Conservation (phyloP, 2,113 vertebrate species). For the Urocolius indicus region DNA sequence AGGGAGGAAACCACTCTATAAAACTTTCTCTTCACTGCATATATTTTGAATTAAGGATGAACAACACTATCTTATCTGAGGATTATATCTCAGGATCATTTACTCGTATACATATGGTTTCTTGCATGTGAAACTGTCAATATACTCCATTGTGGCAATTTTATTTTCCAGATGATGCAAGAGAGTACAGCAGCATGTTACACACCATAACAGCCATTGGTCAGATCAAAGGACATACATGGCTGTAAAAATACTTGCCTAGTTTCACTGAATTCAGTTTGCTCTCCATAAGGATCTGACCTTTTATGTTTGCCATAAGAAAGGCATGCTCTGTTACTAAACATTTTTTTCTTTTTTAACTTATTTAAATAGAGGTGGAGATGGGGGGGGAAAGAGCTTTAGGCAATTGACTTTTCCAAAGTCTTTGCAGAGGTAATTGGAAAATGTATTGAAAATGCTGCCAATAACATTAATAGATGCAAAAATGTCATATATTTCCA, state of each 20-base stretch:
- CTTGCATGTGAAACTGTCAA: background rate
- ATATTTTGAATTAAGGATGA: background rate
- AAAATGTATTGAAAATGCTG: conserved; percentile 62
- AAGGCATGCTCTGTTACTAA: background rate
- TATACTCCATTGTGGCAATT: background rate
- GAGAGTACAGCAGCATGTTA: background rate
- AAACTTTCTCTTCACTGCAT: background rate
- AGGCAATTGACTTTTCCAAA: conserved; percentile 41
- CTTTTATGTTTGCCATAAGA: background rate
- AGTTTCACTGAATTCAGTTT: background rate
- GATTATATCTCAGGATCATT: background rate
- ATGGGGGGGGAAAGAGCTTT: background rate
- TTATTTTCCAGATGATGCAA: background rate
- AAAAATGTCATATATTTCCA: conserved; percentile 38
- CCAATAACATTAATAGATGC: conserved; percentile 59
- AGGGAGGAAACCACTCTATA: background rate
- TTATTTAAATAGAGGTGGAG: conserved; percentile 7
- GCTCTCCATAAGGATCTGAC: background rate
- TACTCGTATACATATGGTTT: background rate
- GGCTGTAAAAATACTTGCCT: background rate
- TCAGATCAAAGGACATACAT: background rate
- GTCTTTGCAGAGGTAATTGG: conserved; percentile 42
- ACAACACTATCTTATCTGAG: background rate
- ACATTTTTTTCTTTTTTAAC: background rate
- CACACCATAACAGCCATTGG: background rate